Percentiles rank a stretch among this genome's conserved stretches.
phyloP scores from a whole-genome alignment of 2,113 vertebrate genomes.

The Telmatochromis brichardi region DNA sequence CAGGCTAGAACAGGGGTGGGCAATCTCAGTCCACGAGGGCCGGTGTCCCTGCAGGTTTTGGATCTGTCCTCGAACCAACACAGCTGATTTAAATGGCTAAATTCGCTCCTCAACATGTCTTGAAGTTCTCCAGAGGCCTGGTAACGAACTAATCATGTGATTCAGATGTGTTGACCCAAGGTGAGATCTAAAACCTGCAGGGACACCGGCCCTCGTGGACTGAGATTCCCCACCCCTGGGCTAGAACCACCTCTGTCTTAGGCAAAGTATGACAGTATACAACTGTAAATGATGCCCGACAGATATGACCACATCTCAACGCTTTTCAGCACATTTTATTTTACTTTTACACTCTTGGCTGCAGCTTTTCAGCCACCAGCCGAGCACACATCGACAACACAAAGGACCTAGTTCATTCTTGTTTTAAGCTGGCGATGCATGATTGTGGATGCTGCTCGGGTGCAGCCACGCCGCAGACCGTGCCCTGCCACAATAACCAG shows the following conservation, averaged over 20 bases:
- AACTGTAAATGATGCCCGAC: neutral
- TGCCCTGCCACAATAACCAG: neutral
- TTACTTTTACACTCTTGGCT: neutral
- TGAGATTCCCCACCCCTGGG: neutral
- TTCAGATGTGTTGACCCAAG: no score
- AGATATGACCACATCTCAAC: neutral
- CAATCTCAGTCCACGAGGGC: no score
- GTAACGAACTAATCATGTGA: no score
- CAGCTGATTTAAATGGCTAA: no score
- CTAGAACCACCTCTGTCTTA: neutral
- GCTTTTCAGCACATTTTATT: neutral
- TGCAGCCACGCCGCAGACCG: neutral
- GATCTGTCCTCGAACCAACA: no score
- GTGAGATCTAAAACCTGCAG: neutral
- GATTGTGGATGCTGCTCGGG: neutral
- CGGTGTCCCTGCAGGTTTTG: no score
- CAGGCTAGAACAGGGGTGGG: no score
- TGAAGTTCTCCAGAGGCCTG: no score
- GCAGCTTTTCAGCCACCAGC: neutral
- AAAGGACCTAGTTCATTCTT: neutral
- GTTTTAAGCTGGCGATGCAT: neutral
- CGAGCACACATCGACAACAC: neutral
- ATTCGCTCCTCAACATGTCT: no score
- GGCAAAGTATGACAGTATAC: neutral
- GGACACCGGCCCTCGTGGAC: neutral